Conservation (phyloP, 2,888 invertebrate species). For the Ectropis crepuscularia region DNA sequence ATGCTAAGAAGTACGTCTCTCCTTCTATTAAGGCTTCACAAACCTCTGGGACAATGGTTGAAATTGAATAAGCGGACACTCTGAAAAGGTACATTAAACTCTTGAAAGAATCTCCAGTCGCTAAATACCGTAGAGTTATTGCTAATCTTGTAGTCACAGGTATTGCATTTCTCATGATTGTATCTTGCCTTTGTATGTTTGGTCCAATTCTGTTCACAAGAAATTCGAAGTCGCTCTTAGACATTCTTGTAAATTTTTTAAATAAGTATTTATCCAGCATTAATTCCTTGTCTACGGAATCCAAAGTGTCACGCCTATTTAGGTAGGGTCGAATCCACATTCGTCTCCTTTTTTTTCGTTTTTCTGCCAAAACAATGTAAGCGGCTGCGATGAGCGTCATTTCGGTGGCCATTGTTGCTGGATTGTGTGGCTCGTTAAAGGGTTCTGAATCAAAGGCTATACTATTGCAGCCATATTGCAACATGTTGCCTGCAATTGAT, state of each 20-base stretch:
- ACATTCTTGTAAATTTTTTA: slow-evolving; percentile 32
- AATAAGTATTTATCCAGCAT: slow-evolving; percentile 27
- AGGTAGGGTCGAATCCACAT: neutral
- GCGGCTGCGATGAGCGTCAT: slow-evolving; percentile 2
- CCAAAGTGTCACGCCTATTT: too few relatives aligned
- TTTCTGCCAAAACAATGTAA: slow-evolving; percentile 5
- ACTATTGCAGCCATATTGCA: slow-evolving; percentile 1
- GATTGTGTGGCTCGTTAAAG: neutral
- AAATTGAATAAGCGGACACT: slow-evolving; percentile 15
- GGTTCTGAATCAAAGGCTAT: neutral
- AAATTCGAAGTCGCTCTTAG: slow-evolving; percentile 21
- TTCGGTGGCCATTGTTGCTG: neutral
- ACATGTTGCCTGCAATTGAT: slow-evolving; percentile 4
- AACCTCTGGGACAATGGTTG: slow-evolving; percentile 24
- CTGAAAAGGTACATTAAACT: slow-evolving; percentile 26
- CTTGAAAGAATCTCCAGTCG: slow-evolving; percentile 30
- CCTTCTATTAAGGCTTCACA: slow-evolving; percentile 20
- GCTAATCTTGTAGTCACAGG: slow-evolving; percentile 30
- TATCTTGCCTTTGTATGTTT: slow-evolving; percentile 30
- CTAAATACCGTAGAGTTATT: slow-evolving; percentile 31
- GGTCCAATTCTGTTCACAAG: slow-evolving; percentile 33
- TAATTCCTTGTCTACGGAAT: slow-evolving; percentile 2
- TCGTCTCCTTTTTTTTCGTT: slow-evolving; percentile 12
- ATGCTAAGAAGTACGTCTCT: too few relatives aligned
- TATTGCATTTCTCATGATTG: slow-evolving; percentile 32